These are phyloP conservation scores for Hyles vespertilio DNA, from an alignment of 1,140 invertebrate genomes.

Conservation along the genomic window DNA sequence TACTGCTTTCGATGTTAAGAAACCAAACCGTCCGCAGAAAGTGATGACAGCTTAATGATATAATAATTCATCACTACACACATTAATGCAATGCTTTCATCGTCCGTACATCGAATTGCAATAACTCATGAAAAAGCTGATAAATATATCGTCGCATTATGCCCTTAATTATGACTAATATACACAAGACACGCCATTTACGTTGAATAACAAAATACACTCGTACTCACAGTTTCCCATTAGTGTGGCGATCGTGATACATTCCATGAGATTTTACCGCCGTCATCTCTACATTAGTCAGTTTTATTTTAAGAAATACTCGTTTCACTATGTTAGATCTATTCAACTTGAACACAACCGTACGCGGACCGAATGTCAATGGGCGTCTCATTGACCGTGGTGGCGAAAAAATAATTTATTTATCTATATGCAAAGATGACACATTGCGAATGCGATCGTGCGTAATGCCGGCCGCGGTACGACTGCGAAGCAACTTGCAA, in stretches of 20 bases:
- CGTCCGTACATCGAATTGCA: constrained; percentile 8
- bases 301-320: constrained; percentile 23
- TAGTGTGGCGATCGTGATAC: constrained; percentile 45
- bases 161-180: constrained; percentile 4
- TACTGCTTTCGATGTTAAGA: constrained; percentile 1
- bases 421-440: constrained; percentile 8
- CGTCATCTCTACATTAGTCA: constrained; percentile 59
- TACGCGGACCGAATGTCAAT: background rate
- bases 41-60: constrained; percentile 7
- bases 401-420: too few species aligned
- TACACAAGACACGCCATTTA: too few species aligned
- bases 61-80: constrained; percentile 9
- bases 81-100: constrained; percentile 2
- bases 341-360: constrained; percentile 9
- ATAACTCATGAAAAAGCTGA: constrained; percentile 13
- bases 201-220: too few species aligned
- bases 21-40: constrained; percentile 2
- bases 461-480: constrained; percentile 30
- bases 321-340: constrained; percentile 1
- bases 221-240: constrained; percentile 65
- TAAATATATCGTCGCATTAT: background rate
- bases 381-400: too few species aligned
- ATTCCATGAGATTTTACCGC: constrained; percentile 30
- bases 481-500: constrained; percentile 50
- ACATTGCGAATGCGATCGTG: constrained; percentile 23